Evolutionary conservation across 2,797 vertebrate species (phyloP).

Genomic region (Rousettus madagascariensis): DNA sequence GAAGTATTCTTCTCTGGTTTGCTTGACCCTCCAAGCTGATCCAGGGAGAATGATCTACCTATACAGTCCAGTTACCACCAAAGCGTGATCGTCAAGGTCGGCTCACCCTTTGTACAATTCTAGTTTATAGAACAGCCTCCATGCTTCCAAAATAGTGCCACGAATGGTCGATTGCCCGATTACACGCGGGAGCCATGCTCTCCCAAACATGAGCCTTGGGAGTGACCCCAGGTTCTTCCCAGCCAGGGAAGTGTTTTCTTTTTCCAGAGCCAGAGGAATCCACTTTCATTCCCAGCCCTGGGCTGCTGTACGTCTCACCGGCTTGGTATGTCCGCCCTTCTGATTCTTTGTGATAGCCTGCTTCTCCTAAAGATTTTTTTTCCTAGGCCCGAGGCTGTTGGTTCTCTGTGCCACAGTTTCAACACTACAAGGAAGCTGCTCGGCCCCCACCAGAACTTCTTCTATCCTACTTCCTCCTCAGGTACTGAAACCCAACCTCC

Average conservation of each 20-base stretch:
- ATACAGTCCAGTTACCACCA: background rate
- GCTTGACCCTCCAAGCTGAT: background rate
- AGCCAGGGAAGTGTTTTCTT: background rate
- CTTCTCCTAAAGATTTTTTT: background rate
- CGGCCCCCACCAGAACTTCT: rapidly evolving
- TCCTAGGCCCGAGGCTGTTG: background rate
- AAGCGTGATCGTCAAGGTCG: background rate
- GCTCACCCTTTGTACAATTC: background rate
- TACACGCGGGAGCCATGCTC: background rate
- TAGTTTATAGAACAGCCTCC: background rate
- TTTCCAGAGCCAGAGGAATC: background rate
- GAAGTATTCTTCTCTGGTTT: background rate
- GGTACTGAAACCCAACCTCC: background rate
- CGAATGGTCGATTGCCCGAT: background rate
- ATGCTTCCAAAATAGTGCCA: background rate
- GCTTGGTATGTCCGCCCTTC: background rate
- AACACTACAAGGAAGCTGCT: background rate
- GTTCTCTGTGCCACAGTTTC: background rate
- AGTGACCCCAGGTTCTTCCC: background rate
- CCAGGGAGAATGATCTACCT: background rate
- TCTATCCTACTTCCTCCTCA: background rate
- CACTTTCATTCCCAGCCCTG: background rate
- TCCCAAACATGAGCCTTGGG: background rate
- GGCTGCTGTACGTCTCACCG: background rate
- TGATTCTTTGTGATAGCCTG: background rate